Conservation (phyloP, 2,797 vertebrate species). For the Phrynocephalus guinanensis region DNA sequence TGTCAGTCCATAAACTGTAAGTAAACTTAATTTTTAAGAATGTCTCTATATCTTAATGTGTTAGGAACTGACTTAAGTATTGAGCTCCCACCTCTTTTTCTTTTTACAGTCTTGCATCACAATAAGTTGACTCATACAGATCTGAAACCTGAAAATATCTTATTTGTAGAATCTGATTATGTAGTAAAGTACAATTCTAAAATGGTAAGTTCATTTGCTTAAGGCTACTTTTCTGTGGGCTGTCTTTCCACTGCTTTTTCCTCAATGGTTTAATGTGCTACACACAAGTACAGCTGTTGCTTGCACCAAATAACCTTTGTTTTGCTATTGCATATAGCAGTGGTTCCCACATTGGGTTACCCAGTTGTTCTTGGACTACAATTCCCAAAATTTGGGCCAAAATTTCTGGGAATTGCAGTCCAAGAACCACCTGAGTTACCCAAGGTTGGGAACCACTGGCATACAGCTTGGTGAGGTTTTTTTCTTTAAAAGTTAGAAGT, state of each 20-base stretch:
- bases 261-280: background rate
- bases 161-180: conserved; percentile 94
- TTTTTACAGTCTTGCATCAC: conserved; percentile 89
- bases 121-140: conserved; percentile 98
- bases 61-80: background rate
- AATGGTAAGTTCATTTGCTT: conserved; percentile 81
- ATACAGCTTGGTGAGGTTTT: background rate
- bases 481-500: background rate
- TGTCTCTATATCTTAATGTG: accelerated
- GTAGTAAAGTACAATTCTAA: conserved; percentile 88
- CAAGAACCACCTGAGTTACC: too few species aligned
- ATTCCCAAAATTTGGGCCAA: too few species aligned
- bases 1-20: conserved; percentile 91
- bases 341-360: too few species aligned
- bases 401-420: too few species aligned
- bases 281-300: background rate
- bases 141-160: conserved; percentile 97
- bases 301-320: background rate
- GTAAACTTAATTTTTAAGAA: conserved; percentile 65
- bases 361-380: too few species aligned
- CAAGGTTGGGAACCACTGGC: too few species aligned
- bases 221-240: conserved; percentile 5
- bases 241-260: conserved; percentile 24
- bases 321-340: background rate
- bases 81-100: conserved; percentile 50